Conservation (phyloP, 1,140 invertebrate genomes). For the Conus betulinus region DNA sequence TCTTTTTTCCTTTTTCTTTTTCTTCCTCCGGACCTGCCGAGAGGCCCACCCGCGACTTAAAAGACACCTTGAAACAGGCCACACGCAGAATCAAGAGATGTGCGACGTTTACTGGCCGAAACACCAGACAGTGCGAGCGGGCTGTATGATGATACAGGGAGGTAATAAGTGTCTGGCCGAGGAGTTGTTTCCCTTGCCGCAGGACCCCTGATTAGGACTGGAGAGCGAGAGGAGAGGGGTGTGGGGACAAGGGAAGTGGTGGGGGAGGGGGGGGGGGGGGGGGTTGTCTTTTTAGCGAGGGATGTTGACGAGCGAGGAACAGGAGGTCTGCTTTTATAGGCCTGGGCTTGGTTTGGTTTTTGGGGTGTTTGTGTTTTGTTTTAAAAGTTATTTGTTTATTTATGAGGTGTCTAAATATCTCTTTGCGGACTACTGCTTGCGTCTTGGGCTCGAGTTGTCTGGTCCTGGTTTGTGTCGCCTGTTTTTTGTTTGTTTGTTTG, state of each 20-base stretch:
- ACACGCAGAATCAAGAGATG: slow-evolving; percentile 15
- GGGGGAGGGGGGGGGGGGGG: not conserved
- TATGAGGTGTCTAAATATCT: slow-evolving; percentile 19
- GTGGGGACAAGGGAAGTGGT: too few relatives aligned
- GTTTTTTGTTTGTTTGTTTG: slow-evolving; percentile 9
- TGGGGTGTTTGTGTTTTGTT: not conserved
- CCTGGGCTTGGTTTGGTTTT: not conserved
- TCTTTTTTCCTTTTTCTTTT: too few relatives aligned
- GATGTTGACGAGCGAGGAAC: not conserved
- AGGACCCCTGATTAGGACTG: not conserved
- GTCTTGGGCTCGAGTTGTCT: not conserved
- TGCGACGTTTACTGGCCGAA: slow-evolving; percentile 22
- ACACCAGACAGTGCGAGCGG: not conserved
- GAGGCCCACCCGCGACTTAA: slow-evolving; percentile 31
- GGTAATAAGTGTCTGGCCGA: slow-evolving; percentile 35
- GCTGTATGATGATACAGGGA: slow-evolving; percentile 39
- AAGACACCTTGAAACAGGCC: slow-evolving; percentile 9
- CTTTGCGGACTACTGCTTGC: not conserved
- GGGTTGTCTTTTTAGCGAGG: not conserved
- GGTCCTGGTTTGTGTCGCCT: not conserved
- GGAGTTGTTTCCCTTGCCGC: slow-evolving; percentile 5
- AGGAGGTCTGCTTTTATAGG: not conserved
- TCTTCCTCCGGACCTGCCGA: slow-evolving; percentile 21
- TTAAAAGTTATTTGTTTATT: not conserved
- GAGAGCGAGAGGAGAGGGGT: not conserved